Percentiles rank a stretch among this genome's conserved stretches.
These are phyloP conservation scores for Nymphalis polychloros DNA, from an alignment of 2,888 invertebrate genomes.

Conservation along the genomic window DNA sequence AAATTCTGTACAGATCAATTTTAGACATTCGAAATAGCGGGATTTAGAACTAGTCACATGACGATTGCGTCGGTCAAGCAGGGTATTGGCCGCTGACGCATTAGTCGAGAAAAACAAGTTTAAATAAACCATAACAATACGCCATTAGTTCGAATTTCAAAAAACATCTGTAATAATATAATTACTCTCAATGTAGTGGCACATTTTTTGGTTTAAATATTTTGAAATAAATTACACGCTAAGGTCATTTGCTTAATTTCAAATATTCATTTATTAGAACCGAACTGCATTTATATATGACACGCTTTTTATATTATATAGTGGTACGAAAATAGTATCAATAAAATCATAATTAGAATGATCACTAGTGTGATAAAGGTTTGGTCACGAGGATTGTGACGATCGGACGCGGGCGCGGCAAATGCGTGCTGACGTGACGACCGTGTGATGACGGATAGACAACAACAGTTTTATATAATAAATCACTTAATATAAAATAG, in stretches of 20 bases:
- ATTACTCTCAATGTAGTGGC: slow-evolving; percentile 60
- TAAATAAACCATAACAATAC: slow-evolving; percentile 71
- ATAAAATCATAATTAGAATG: slow-evolving; percentile 13
- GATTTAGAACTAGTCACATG: slow-evolving; percentile 66
- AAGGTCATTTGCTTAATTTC: slow-evolving; percentile 33
- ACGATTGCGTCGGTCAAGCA: slow-evolving; percentile 54
- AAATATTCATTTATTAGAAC: not conserved
- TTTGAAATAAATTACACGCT: slow-evolving; percentile 41
- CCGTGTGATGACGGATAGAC: slow-evolving; percentile 10
- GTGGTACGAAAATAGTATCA: not conserved
- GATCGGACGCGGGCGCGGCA: slow-evolving; percentile 48
- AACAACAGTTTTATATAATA: slow-evolving; percentile 27
- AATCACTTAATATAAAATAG: slow-evolving; percentile 31
- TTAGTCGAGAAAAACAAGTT: slow-evolving; percentile 58
- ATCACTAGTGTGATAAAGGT: slow-evolving; percentile 18
- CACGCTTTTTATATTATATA: not conserved
- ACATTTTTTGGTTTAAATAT: slow-evolving; percentile 49
- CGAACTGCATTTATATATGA: no score
- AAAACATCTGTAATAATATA: slow-evolving; percentile 52
- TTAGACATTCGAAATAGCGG: slow-evolving; percentile 60
- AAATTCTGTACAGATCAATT: slow-evolving; percentile 48
- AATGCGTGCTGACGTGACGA: slow-evolving; percentile 47
- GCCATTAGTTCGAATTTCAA: slow-evolving; percentile 56
- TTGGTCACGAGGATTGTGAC: slow-evolving; percentile 51
- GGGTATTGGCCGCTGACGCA: slow-evolving; percentile 66